Base-by-base conservation (phyloP, 1,140 invertebrate genomes). In the Laupala kohalensis region DNA sequence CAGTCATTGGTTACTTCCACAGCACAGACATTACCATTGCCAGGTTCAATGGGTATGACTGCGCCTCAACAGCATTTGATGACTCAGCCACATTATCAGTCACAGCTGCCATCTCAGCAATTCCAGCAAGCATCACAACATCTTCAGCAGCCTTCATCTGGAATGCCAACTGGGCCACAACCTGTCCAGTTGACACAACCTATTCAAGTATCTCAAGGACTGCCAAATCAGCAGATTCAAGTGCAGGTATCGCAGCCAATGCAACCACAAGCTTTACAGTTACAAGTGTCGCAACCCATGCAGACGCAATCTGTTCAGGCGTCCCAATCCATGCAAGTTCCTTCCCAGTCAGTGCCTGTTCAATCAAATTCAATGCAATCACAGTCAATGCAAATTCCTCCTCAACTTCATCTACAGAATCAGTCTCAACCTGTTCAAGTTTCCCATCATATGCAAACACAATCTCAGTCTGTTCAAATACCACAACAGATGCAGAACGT, bases 321-420 rank as follows among this genome's bases (percentile, higher is more conserved):
- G 70, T 67, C 67, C 15, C 74, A 72, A 30, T 68, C 75, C 15
- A 68, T 73, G 67, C 75, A 75, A 74, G 68, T 73, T 25, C 64
- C 74, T 25, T 19, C 37, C 4, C 37, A 53, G 37, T 66, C 67
- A 67, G 73, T 75, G 62, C 75, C 76, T 68, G 75, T 74, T 69
- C 72, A 73, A 26, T 37, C 69, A 69, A n/a, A n/a, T n/a, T n/a
- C n/a, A n/a, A 71, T 74, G 24, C 73, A 67, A 67, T 53, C 81
- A 69, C 80, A 81, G 72, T 75, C 75, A 65, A 80, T 82, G 79
- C 81, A 83, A 76, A 78, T 76, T n/a, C 80, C 78, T 67, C 74
- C 76, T 71, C 62, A 25, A 27, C 6, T 25, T 26, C 80, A 80
- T 73, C 81, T 81, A 73, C 74, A 78, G 69, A 79, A 80, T 75